Conservation (phyloP, 2,797 vertebrate genomes). For the Hephaestus fuliginosus region DNA sequence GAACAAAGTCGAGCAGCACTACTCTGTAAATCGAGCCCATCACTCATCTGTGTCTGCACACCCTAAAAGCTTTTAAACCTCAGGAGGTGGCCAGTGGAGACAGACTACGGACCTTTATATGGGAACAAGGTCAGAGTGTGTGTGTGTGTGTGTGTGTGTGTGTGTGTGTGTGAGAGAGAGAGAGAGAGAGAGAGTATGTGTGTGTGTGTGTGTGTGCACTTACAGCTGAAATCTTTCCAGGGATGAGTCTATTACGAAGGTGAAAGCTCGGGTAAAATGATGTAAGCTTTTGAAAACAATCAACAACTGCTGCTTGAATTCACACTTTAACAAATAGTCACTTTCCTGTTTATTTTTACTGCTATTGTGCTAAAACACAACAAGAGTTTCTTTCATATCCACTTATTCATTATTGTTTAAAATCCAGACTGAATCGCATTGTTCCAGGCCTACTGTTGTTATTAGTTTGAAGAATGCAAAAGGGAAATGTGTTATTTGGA, state of each 20-base stretch:
- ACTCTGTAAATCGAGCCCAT: conserved; percentile 78
- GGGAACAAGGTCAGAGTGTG: conserved; percentile 70
- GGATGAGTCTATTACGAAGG: conserved; percentile 36
- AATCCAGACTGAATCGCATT: background rate
- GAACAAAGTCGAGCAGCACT: conserved; percentile 75
- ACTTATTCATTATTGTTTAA: background rate
- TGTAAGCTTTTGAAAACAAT: conserved; percentile 18
- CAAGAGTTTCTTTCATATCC: background rate
- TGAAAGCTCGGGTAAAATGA: conserved; percentile 23
- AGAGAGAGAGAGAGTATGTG: background rate
- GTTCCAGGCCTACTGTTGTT: background rate
- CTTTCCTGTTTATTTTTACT: conserved; percentile 20
- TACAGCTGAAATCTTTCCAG: conserved; percentile 54
- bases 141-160: conserved; percentile 19
- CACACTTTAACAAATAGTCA: conserved; percentile 17
- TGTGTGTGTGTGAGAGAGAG: background rate
- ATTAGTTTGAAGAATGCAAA: background rate
- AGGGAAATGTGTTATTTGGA: conserved; percentile 7
- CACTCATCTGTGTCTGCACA: conserved; percentile 66
- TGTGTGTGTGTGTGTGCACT: conserved; percentile 12
- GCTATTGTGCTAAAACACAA: background rate
- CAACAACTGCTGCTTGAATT: conserved; percentile 12
- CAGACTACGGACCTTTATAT: conserved; percentile 64
- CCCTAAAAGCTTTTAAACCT: conserved; percentile 82
- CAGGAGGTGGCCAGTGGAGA: conserved; percentile 66